A percentile compares a stretch with the other conserved stretches of the same genome.
Conservation (phyloP, 2,113 vertebrate species). For the Microcebus murinus region DNA sequence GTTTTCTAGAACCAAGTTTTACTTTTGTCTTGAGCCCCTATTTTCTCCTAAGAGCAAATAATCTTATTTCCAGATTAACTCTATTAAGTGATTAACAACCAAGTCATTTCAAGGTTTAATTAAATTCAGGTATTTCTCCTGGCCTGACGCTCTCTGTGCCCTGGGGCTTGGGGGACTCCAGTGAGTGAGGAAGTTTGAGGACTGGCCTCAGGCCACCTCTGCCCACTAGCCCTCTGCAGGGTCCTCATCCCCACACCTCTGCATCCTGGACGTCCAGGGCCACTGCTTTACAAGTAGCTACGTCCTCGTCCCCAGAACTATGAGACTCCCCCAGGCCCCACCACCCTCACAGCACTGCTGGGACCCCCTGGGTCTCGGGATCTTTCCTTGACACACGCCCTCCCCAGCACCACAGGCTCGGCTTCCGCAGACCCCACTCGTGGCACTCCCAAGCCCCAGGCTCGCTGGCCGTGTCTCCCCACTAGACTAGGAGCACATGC, state of each 20-base stretch:
- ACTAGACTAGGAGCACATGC: neutral
- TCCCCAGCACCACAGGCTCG: too few species aligned
- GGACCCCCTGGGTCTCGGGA: neutral
- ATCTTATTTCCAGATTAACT: neutral
- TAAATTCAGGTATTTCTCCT: neutral
- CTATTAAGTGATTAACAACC: neutral
- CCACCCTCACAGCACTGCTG: neutral
- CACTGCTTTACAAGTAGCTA: neutral
- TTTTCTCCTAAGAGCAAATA: neutral
- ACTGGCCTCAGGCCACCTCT: too few species aligned
- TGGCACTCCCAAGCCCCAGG: too few species aligned
- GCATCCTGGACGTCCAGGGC: neutral
- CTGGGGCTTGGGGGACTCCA: neutral
- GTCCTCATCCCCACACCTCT: neutral
- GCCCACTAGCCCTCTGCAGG: neutral
- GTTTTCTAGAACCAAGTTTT: neutral
- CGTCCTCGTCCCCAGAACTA: neutral
- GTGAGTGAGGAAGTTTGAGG: neutral
- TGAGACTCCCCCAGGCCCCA: neutral
- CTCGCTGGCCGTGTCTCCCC: neutral
- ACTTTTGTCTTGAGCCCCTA: neutral
- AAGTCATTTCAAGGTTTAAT: neutral
- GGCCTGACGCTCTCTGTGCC: accelerated
- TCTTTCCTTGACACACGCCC: too few species aligned
- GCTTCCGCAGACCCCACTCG: too few species aligned